These are phyloP conservation scores for Apteryx owenii DNA, from an alignment of 2,113 vertebrate species.

Conservation along the genomic window DNA sequence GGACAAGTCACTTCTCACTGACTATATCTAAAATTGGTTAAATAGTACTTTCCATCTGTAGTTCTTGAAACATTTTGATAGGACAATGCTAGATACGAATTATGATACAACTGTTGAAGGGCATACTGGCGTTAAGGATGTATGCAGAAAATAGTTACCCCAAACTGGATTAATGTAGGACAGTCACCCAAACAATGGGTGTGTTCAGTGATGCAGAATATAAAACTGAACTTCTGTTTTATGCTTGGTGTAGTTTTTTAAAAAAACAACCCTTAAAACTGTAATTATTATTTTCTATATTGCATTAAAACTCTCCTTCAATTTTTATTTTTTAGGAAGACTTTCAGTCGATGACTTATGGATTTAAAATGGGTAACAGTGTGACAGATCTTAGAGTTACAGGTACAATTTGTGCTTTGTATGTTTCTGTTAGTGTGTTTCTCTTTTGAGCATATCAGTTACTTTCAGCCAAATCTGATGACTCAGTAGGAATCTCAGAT, in stretches of 20 bases:
- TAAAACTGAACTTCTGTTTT: background rate
- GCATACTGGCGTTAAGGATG: background rate
- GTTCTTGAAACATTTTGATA: background rate
- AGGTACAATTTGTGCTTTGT: constrained; percentile 78
- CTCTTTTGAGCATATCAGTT: background rate
- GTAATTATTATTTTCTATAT: background rate
- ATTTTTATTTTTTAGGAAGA: constrained; percentile 85
- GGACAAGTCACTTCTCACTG: background rate
- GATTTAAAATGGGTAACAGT: constrained; percentile 99
- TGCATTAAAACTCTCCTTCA: background rate
- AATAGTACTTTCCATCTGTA: background rate
- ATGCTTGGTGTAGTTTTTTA: background rate
- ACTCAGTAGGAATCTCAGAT: background rate
- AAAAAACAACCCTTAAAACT: background rate
- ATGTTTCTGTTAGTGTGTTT: background rate
- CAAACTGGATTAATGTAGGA: background rate
- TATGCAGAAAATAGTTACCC: background rate
- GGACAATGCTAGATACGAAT: background rate
- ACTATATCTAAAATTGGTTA: background rate
- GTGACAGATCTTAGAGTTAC: constrained; percentile 98
- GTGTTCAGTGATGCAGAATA: background rate
- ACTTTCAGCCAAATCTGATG: background rate
- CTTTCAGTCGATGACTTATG: constrained; percentile 99
- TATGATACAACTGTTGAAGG: background rate
- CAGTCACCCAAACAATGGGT: background rate